Evolutionary conservation across 2,888 invertebrate genomes (phyloP).

Genomic region (Smittia sp.): DNA sequence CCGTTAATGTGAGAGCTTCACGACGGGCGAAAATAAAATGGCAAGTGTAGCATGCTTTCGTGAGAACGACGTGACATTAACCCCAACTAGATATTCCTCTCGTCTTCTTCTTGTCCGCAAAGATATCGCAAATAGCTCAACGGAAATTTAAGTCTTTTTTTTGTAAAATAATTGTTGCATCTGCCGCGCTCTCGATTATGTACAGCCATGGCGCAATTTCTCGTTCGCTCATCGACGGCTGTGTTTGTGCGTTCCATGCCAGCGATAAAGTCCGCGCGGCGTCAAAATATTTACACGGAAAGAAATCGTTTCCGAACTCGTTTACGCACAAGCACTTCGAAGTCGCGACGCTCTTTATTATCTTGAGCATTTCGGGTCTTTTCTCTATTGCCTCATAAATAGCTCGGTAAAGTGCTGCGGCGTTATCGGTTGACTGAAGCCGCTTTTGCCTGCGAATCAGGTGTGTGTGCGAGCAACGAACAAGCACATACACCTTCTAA

Average conservation of each 20-base stretch:
- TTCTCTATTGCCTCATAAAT: not conserved
- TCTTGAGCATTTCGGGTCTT: no score
- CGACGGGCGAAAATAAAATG: no score
- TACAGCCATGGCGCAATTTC: constrained; percentile 22
- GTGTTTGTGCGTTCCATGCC: constrained; percentile 23
- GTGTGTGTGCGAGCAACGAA: constrained; percentile 24
- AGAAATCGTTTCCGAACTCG: not conserved
- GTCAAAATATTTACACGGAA: constrained; percentile 25
- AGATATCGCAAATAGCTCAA: constrained; percentile 12
- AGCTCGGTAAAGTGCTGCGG: not conserved
- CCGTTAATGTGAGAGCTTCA: not conserved
- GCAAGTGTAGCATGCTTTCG: no score
- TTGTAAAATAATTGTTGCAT: constrained; percentile 19
- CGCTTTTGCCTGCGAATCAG: constrained; percentile 11
- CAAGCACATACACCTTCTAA: constrained; percentile 11
- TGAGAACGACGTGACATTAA: no score
- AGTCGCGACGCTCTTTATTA: no score
- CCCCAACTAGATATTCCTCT: not conserved
- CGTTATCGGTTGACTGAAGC: constrained; percentile 39
- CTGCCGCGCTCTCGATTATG: constrained; percentile 25
- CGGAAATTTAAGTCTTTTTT: not conserved
- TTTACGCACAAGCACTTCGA: no score
- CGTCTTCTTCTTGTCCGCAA: not conserved
- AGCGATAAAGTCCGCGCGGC: constrained; percentile 24
- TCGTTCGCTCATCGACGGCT: not conserved